These are phyloP conservation scores for Drosophila melanosoma DNA, from an alignment of 2,888 invertebrate species.

Conservation along the genomic window DNA sequence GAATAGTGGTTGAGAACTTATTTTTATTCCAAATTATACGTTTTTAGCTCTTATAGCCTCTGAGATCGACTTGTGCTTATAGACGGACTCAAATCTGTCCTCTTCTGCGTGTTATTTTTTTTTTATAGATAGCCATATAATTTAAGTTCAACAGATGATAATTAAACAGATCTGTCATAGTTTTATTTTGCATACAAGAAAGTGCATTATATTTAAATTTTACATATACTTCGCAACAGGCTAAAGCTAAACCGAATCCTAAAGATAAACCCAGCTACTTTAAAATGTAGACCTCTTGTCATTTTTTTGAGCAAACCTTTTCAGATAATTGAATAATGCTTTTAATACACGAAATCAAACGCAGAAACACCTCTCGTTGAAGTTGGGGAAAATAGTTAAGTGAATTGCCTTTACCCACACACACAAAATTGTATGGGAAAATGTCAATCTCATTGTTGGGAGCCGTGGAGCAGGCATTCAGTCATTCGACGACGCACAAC, in stretches of 20 bases:
- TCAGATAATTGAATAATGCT: slow-evolving; percentile 36
- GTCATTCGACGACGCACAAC: slow-evolving; percentile 42
- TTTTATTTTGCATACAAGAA: background rate
- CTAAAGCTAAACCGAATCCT: background rate
- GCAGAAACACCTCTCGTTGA: slow-evolving; percentile 15
- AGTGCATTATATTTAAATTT: background rate
- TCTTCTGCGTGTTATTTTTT: background rate
- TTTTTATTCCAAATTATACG: background rate
- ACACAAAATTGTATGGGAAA: slow-evolving; percentile 61
- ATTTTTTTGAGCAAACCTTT: background rate
- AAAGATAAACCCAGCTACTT: background rate
- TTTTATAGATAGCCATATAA: background rate
- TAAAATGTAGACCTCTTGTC: background rate
- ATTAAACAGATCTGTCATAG: background rate
- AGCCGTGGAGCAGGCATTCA: slow-evolving; percentile 49
- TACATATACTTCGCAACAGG: slow-evolving; percentile 11
- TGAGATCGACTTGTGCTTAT: too few relatives aligned
- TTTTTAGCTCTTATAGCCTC: too few relatives aligned
- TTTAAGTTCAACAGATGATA: background rate
- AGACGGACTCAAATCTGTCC: background rate
- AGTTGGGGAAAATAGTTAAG: slow-evolving; percentile 28
- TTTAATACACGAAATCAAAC: slow-evolving; percentile 11
- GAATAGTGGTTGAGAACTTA: background rate
- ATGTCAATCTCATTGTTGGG: slow-evolving; percentile 71
- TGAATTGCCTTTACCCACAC: slow-evolving; percentile 26